Conservation (phyloP, 1,140 invertebrate genomes). For the Zaprionus capensis region DNA sequence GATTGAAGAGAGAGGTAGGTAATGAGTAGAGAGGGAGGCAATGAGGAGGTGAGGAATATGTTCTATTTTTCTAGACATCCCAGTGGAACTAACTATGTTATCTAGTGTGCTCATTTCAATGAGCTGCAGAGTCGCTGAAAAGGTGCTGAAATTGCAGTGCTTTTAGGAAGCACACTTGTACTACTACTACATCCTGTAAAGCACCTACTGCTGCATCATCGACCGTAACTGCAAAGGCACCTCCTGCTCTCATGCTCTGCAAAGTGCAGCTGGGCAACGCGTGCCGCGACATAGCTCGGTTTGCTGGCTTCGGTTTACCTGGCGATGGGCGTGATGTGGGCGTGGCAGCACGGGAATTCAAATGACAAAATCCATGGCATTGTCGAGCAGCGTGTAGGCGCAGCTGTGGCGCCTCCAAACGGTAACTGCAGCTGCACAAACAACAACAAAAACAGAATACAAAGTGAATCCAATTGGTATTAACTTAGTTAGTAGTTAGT, state of each 20-base stretch:
- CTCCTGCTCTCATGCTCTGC: not conserved
- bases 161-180: not conserved
- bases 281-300: conserved; percentile 17
- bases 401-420: conserved; percentile 77
- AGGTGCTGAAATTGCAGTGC: not conserved
- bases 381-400: conserved; percentile 77
- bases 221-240: not conserved
- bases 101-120: too few species aligned
- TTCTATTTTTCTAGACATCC: conserved; percentile 20
- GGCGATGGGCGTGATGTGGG: not conserved
- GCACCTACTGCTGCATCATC: too few species aligned
- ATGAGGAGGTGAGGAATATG: not conserved
- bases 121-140: not conserved
- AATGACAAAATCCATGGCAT: conserved; percentile 81
- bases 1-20: not conserved
- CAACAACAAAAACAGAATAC: conserved; percentile 39
- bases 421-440: conserved; percentile 60
- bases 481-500: conserved; percentile 42
- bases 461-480: conserved; percentile 28
- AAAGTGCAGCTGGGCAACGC: conserved; percentile 4
- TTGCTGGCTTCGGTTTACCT: conserved; percentile 64
- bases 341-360: conserved; percentile 44
- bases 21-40: not conserved
- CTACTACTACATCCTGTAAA: too few species aligned
- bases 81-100: not conserved